These are phyloP conservation scores for Iguana delicatissima DNA, from an alignment of 2,797 vertebrate genomes.

Conservation along the genomic window DNA sequence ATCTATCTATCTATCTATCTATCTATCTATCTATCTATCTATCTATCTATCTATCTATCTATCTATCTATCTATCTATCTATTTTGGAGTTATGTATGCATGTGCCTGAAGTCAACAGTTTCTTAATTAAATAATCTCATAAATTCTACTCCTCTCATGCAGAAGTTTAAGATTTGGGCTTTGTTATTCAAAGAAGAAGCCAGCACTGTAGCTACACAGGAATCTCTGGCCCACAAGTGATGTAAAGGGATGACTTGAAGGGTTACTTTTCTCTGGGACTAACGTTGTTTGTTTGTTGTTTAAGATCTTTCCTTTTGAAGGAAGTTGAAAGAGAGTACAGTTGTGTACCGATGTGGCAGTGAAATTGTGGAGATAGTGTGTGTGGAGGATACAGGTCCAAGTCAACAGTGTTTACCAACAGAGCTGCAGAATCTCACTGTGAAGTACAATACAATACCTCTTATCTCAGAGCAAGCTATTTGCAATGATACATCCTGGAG, in stretches of 20 bases:
- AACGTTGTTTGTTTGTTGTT: background rate
- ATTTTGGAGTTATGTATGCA: background rate
- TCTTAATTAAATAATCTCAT: background rate
- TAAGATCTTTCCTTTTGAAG: background rate
- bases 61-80: too few species aligned
- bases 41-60: too few species aligned
- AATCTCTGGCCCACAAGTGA: too few species aligned
- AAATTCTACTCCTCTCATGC: background rate
- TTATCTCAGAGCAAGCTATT: background rate
- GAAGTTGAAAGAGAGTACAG: too few species aligned
- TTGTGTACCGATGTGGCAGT: background rate
- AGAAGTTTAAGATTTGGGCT: background rate
- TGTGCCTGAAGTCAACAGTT: background rate
- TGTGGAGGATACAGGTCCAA: background rate
- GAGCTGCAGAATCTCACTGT: background rate
- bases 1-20: too few species aligned
- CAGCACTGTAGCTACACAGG: background rate
- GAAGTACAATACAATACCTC: background rate
- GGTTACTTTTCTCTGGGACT: background rate
- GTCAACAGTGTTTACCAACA: background rate
- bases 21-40: background rate
- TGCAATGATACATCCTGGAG: background rate
- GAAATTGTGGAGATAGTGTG: too few species aligned
- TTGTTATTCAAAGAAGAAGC: background rate
- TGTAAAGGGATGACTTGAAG: background rate